Evolutionary conservation across 2,888 invertebrate genomes (phyloP).

Genomic region (Polymixis lichenea): DNA sequence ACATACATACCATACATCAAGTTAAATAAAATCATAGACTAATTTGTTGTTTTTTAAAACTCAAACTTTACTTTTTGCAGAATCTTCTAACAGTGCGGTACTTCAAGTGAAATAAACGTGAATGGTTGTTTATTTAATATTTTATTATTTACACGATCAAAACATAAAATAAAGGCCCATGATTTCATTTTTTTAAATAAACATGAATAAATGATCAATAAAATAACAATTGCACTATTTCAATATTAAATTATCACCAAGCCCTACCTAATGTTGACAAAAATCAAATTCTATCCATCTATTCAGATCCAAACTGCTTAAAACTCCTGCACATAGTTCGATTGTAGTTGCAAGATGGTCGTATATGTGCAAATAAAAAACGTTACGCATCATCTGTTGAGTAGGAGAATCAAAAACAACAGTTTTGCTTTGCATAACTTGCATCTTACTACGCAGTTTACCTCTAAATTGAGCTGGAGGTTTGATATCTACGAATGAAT

Average conservation of each 20-base stretch:
- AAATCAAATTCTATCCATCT: slow-evolving; percentile 87
- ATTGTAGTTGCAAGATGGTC: slow-evolving; percentile 78
- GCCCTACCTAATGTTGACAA: slow-evolving; percentile 67
- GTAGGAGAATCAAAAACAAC: slow-evolving; percentile 42
- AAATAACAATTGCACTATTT: not conserved
- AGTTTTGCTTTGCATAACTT: not conserved
- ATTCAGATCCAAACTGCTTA: slow-evolving; percentile 84
- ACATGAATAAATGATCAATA: not conserved
- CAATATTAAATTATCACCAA: slow-evolving; percentile 4
- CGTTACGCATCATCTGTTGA: slow-evolving; percentile 68
- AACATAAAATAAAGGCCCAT: slow-evolving; percentile 18
- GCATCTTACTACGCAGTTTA: not conserved
- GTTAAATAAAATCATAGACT: too few relatives aligned
- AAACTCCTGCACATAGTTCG: slow-evolving; percentile 80
- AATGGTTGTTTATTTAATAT: slow-evolving; percentile 6
- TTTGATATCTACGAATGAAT: slow-evolving; percentile 40
- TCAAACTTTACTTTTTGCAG: too few relatives aligned
- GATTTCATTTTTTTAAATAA: slow-evolving; percentile 6
- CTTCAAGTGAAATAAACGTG: not conserved
- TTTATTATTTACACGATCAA: slow-evolving; percentile 23
- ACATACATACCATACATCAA: too few relatives aligned
- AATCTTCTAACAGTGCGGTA: too few relatives aligned
- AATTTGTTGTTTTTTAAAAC: too few relatives aligned
- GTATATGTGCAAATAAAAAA: slow-evolving; percentile 79
- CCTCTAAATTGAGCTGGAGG: fast-evolving